Evolutionary conservation across 2,888 invertebrate species (phyloP).

Genomic region (Scaptomyza flava): DNA sequence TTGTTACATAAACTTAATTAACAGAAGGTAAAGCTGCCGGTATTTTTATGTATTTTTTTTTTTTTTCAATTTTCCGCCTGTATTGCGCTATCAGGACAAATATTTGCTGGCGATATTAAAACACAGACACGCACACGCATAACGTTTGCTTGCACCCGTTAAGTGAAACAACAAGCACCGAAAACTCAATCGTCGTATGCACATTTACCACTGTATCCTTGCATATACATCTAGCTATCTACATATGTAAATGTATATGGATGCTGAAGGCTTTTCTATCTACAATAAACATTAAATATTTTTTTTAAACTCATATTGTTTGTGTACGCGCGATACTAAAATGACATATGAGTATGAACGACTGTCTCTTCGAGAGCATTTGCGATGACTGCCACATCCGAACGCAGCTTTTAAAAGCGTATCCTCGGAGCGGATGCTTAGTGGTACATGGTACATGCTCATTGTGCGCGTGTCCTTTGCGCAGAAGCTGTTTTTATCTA

Average conservation of each 20-base stretch:
- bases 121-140: slow-evolving; percentile 12
- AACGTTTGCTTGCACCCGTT: slow-evolving; percentile 4
- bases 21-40: slow-evolving; percentile 29
- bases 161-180: slow-evolving; percentile 16
- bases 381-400: slow-evolving; percentile 61
- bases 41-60: slow-evolving; percentile 18
- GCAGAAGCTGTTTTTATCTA: slow-evolving; percentile 44
- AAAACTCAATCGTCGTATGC: slow-evolving; percentile 23
- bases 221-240: slow-evolving; percentile 10
- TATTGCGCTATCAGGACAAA: slow-evolving; percentile 1
- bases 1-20: slow-evolving; percentile 35
- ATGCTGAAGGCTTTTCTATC: slow-evolving; percentile 36
- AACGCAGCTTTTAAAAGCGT: slow-evolving; percentile 41
- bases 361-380: slow-evolving; percentile 63
- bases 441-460: slow-evolving; percentile 15
- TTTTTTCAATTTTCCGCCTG: neutral
- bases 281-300: slow-evolving; percentile 41
- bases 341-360: slow-evolving; percentile 39
- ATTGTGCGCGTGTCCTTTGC: slow-evolving; percentile 43
- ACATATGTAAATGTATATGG: slow-evolving; percentile 24
- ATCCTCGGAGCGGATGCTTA: slow-evolving; percentile 47
- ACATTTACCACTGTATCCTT: slow-evolving; percentile 14
- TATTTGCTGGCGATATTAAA: slow-evolving; percentile 5
- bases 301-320: slow-evolving; percentile 41
- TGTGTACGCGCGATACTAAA: slow-evolving; percentile 25